Evolutionary conservation across 2,797 vertebrate genomes (phyloP).

Genomic region (Prionace glauca): DNA sequence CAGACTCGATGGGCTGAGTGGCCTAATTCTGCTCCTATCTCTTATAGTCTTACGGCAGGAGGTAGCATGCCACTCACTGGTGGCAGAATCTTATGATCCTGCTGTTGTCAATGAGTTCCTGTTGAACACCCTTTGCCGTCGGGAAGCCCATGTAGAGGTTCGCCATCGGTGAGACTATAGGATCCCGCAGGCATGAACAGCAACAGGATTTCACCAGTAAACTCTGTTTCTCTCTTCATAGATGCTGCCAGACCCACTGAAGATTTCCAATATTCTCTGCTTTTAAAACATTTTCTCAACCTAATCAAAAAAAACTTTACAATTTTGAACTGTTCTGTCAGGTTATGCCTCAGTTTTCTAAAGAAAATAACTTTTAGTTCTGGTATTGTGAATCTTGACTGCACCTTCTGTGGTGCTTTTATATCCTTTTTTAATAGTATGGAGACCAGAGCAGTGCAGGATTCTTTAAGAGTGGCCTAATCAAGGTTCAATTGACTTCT

Average conservation of each 20-base stretch:
- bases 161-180: too few species aligned
- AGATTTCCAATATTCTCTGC: background rate
- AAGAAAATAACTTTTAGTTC: background rate
- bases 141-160: too few species aligned
- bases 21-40: too few species aligned
- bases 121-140: too few species aligned
- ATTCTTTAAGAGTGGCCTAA: background rate
- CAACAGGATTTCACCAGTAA: too few species aligned
- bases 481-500: background rate
- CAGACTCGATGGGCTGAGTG: too few species aligned
- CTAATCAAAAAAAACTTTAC: background rate
- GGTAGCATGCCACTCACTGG: too few species aligned
- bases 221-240: background rate
- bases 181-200: too few species aligned
- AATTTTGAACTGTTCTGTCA: background rate
- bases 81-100: too few species aligned
- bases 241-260: background rate
- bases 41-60: too few species aligned
- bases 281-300: background rate
- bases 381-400: background rate
- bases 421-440: background rate
- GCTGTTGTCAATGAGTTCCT: too few species aligned
- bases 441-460: background rate
- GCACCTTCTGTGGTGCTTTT: background rate
- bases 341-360: background rate